Base-by-base conservation (phyloP, 2,113 vertebrate species). In the Pseudopipra pipra region DNA sequence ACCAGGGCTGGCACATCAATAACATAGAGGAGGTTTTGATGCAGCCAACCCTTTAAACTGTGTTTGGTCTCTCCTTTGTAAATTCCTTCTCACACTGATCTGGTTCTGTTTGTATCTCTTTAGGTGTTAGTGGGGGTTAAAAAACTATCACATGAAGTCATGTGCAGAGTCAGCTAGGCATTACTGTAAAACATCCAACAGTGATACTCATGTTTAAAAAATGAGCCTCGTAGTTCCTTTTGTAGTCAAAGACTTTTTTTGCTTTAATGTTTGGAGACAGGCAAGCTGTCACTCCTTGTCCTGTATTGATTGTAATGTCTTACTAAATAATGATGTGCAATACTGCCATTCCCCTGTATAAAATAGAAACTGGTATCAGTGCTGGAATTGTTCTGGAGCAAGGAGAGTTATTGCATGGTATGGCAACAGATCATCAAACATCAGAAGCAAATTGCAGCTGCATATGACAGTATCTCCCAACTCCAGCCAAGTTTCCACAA, bases 151-250 rank as follows among this genome's bases (percentile, higher is more conserved):
- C 35, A 5, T 39, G 43, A 52, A 62, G n/a, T 27, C 6, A 24
- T 1, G 41, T 49, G 5, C 25, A 54, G 37, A 61, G 30, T 21
- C 52, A 39, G 67, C 16, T 71, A 33, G 33, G 4, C 8, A 16
- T 44, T 35, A 17, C 12, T 65, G 61, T 55, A 16, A 78, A 77
- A 52, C 6, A 54, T 12, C 41, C 37, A 58, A 8, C 30, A 43
- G 20, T 16, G 67, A 72, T 23, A n/a, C 4, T 12, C 5, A 1
- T 9, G 4, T 30, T 51, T 51, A 4, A 10, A n/a, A 71, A 77
- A 27, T 12, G 22, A 12, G 8, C 22, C 8, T 55, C 0, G 0
- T 11, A 4, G 11, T 55, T 59, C 46, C 33, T 76, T 76, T 66
- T 20, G 12, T 30, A 41, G 51, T 19, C 19, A 51, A 27, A 56